Conservation (phyloP, 2,888 invertebrate genomes). For the Stenodera caucasica region DNA sequence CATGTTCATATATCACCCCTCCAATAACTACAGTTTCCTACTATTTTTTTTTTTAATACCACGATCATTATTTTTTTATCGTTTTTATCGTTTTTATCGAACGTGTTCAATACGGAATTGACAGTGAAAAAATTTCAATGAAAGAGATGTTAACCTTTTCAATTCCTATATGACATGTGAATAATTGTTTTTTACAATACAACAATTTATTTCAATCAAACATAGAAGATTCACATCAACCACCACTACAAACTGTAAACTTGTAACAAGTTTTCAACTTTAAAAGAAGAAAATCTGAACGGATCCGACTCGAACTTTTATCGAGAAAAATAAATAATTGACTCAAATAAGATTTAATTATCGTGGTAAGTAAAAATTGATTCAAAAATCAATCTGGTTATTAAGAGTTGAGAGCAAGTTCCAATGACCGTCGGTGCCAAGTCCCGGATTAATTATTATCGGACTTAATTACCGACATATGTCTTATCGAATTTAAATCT, state of each 20-base stretch:
- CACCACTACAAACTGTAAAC: no score
- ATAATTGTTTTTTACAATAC: conserved; percentile 36
- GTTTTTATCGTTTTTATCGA: background rate
- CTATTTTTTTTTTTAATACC: no score
- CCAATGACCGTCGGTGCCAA: no score
- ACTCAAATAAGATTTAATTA: no score
- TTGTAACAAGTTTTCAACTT: no score
- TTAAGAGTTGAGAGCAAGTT: no score
- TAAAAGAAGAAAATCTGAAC: no score
- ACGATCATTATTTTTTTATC: conserved; percentile 3
- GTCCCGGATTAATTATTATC: background rate
- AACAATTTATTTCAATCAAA: conserved; percentile 27
- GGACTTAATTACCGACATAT: background rate
- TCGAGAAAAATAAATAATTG: no score
- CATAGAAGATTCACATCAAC: no score
- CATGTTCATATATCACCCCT: conserved; percentile 49
- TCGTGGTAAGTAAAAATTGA: no score
- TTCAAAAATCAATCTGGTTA: no score
- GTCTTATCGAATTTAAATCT: background rate
- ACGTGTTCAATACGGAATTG: background rate
- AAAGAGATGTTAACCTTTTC: conserved; percentile 44
- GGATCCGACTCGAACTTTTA: no score
- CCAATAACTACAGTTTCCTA: background rate
- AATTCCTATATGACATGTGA: conserved; percentile 36
- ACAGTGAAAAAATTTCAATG: background rate